phyloP scores from a whole-genome alignment of 2,888 invertebrate genomes.

The Nomada hirtipes region DNA sequence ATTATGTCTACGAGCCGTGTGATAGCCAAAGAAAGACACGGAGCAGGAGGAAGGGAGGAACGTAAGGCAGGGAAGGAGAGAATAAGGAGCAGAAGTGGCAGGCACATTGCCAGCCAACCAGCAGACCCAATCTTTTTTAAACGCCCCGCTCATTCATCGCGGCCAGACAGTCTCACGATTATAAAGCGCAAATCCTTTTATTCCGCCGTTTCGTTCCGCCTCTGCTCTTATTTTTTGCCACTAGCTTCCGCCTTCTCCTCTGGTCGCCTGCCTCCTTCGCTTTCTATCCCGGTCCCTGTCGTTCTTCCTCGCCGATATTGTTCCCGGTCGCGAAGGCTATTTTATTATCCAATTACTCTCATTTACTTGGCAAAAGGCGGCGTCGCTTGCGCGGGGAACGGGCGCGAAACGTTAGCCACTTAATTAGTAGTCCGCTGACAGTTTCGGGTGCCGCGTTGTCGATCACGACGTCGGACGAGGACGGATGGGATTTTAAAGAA shows the following conservation, averaged over 20 bases:
- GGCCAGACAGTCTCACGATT: conserved; percentile 82
- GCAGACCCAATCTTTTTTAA: conserved; percentile 79
- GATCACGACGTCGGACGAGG: not conserved
- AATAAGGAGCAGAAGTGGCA: conserved; percentile 62
- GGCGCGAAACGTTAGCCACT: conserved; percentile 66
- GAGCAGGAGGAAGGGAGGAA: conserved; percentile 32
- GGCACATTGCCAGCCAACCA: conserved; percentile 77
- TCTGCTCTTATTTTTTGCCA: conserved; percentile 73
- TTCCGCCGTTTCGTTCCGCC: conserved; percentile 76
- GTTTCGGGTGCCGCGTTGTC: conserved; percentile 53
- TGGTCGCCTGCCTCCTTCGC: conserved; percentile 28
- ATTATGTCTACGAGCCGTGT: conserved; percentile 40
- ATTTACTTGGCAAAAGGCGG: conserved; percentile 70
- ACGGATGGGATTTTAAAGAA: not conserved
- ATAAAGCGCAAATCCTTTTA: conserved; percentile 82
- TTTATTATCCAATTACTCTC: conserved; percentile 78
- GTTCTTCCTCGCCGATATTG: conserved; percentile 68
- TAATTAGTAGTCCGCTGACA: conserved; percentile 70
- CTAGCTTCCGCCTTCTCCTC: conserved; percentile 59
- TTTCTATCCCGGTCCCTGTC: conserved; percentile 26
- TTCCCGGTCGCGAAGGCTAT: conserved; percentile 69
- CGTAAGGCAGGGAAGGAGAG: conserved; percentile 14
- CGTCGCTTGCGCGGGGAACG: conserved; percentile 32
- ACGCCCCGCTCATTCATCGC: conserved; percentile 79
- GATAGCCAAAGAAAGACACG: conserved; percentile 41